A percentile compares a stretch with the other conserved stretches of the same genome.
phyloP scores from a whole-genome alignment of 1,140 invertebrate genomes.

The Nomia melanderi region DNA sequence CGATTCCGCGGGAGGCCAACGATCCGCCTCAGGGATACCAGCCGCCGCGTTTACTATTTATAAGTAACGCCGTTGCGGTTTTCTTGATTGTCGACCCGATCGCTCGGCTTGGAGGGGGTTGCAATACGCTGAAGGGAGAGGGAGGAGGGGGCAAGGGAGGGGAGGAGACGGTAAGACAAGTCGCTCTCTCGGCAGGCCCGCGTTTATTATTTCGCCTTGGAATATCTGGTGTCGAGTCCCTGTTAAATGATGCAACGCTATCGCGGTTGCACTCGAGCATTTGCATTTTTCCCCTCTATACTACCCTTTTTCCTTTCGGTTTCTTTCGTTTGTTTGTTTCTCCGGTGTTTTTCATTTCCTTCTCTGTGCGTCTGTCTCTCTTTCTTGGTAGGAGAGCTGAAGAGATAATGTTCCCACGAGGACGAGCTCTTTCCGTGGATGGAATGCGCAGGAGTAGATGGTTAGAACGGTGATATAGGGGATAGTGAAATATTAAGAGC shows the following conservation, averaged over 20 bases:
- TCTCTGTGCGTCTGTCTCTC: neutral
- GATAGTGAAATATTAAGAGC: no score
- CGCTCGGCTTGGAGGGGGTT: no score
- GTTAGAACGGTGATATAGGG: no score
- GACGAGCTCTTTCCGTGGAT: neutral
- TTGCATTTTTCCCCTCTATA: constrained; percentile 10
- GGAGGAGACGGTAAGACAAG: constrained; percentile 19
- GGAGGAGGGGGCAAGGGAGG: neutral
- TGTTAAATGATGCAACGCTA: constrained; percentile 45
- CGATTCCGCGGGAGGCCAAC: constrained; percentile 52
- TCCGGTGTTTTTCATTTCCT: no score
- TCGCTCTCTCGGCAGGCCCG: neutral
- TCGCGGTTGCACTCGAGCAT: constrained; percentile 24
- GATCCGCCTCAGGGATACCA: constrained; percentile 43
- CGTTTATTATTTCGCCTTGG: constrained; percentile 27
- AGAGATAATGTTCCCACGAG: constrained; percentile 26
- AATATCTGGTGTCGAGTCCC: constrained; percentile 38
- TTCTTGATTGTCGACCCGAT: constrained; percentile 22
- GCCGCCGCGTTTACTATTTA: constrained; percentile 42
- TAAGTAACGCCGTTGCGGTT: constrained; percentile 41
- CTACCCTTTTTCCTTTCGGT: no score
- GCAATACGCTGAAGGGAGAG: no score
- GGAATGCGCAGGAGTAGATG: neutral
- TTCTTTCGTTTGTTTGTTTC: no score
- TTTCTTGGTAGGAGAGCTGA: neutral